phyloP scores from a whole-genome alignment of 1,140 invertebrate species.

The Medauroidea extradentata region DNA sequence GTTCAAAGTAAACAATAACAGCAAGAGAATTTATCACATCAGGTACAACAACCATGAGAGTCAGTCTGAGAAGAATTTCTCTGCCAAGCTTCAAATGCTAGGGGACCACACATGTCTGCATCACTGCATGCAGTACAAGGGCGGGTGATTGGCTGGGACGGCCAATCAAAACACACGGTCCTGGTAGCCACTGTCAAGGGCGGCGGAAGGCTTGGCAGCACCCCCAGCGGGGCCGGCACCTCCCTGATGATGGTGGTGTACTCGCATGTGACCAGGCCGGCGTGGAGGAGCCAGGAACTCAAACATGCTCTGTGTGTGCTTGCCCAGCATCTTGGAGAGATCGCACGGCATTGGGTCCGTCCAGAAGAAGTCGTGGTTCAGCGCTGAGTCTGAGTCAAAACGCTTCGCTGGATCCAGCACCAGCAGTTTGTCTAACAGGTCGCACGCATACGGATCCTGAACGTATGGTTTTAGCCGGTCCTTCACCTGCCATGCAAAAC shows the following conservation, averaged over 20 bases:
- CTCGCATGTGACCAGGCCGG: constrained; percentile 61
- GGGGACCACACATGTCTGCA: no score
- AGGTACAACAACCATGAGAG: no score
- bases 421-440: constrained; percentile 89
- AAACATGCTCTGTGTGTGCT: constrained; percentile 94
- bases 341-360: constrained; percentile 93
- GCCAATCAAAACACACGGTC: constrained; percentile 65
- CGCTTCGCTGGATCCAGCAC: constrained; percentile 89
- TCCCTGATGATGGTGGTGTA: constrained; percentile 65
- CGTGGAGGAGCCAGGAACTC: constrained; percentile 87
- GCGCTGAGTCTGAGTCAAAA: constrained; percentile 84
- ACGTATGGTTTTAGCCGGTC: constrained; percentile 88
- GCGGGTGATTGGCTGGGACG: neutral
- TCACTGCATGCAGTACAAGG: no score
- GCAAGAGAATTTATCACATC: no score
- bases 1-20: no score
- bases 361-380: constrained; percentile 99
- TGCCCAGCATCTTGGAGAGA: constrained; percentile 86
- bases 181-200: constrained; percentile 66
- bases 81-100: no score
- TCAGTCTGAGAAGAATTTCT: no score
- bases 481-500: constrained; percentile 59
- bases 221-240: constrained; percentile 36
- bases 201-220: constrained; percentile 48
- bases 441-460: constrained; percentile 87